Conservation (phyloP, 2,888 invertebrate species). For the Scaptomyza reducta region DNA sequence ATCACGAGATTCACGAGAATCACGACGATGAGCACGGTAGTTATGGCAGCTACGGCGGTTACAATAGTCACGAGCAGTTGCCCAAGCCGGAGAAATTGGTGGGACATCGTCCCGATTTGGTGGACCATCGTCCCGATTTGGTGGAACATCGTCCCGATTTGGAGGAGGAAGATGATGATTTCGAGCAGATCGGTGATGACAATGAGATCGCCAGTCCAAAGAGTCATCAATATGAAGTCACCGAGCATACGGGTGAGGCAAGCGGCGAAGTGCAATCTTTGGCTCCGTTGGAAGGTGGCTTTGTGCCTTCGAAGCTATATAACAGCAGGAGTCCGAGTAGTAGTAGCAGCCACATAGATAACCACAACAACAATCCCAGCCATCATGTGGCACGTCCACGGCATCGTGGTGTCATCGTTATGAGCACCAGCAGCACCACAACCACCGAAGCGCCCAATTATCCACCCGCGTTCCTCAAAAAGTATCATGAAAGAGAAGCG, state of each 20-base stretch:
- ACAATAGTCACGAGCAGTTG: constrained; percentile 55
- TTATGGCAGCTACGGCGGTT: constrained; percentile 37
- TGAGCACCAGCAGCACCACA: constrained; percentile 22
- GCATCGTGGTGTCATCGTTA: constrained; percentile 21
- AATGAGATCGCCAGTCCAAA: constrained; percentile 55
- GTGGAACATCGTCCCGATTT: constrained; percentile 37
- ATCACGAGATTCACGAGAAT: too few species aligned
- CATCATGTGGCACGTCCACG: constrained; percentile 31
- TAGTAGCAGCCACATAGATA: background rate
- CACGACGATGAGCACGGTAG: constrained; percentile 12
- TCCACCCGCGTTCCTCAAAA: constrained; percentile 76
- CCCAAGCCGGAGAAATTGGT: constrained; percentile 75
- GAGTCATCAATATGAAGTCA: constrained; percentile 79
- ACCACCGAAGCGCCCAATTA: constrained; percentile 81
- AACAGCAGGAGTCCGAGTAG: constrained; percentile 12
- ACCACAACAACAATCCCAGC: background rate
- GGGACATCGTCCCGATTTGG: constrained; percentile 33
- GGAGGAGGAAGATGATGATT: constrained; percentile 53
- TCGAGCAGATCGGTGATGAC: constrained; percentile 55
- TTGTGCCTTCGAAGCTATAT: constrained; percentile 60
- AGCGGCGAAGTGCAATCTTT: constrained; percentile 59
- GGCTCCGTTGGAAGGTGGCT: constrained; percentile 61
- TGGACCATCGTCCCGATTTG: constrained; percentile 35
- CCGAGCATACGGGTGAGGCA: constrained; percentile 80
- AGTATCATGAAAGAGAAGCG: constrained; percentile 62